These are phyloP conservation scores for Anas platyrhynchos DNA, from an alignment of 2,113 vertebrate species.

Conservation along the genomic window DNA sequence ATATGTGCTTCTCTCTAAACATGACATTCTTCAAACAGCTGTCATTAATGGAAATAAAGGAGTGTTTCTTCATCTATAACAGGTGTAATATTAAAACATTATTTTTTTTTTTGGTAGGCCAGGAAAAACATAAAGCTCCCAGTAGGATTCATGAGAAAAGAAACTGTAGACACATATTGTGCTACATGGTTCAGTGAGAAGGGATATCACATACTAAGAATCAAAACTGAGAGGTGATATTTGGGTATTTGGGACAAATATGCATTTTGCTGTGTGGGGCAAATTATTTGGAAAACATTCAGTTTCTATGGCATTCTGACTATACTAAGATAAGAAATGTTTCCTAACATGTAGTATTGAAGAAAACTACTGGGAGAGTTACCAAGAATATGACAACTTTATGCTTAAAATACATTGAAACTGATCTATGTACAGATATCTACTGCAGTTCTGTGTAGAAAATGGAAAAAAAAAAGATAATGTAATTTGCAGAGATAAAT, in stretches of 20 bases:
- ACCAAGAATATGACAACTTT: background rate
- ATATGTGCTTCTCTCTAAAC: background rate
- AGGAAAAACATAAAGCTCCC: background rate
- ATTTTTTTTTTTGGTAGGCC: background rate
- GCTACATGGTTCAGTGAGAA: background rate
- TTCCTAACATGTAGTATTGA: background rate
- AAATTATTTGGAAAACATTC: background rate
- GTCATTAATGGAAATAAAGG: background rate
- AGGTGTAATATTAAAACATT: background rate
- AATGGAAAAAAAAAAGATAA: background rate
- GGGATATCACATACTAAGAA: background rate
- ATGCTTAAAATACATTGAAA: background rate
- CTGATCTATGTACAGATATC: background rate
- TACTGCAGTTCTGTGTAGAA: background rate
- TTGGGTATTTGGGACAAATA: background rate
- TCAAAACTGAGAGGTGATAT: background rate
- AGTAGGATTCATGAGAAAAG: background rate
- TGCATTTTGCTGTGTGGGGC: too few species aligned
- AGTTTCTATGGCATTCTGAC: background rate
- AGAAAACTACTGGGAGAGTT: background rate
- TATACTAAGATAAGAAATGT: background rate
- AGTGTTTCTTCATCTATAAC: background rate
- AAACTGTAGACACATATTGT: background rate
- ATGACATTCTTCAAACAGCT: background rate
- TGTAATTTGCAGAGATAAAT: background rate